Conservation (phyloP, 2,888 invertebrate genomes). For the Zootermopsis nevadensis region DNA sequence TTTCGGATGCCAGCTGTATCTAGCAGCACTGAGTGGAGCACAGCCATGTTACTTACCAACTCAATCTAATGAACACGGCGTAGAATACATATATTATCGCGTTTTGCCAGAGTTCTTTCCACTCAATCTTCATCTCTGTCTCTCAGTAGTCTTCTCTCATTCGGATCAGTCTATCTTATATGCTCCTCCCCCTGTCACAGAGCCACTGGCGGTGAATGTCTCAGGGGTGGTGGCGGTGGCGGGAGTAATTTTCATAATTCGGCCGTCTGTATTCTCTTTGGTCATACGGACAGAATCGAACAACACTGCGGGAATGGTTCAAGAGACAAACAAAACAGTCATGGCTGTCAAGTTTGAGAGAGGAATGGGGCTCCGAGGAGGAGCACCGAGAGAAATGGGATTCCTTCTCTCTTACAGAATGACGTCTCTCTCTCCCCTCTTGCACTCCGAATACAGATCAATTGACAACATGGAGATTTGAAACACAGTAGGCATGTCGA, state of each 20-base stretch:
- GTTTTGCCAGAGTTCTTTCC: not conserved
- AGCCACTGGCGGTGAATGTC: conserved; percentile 11
- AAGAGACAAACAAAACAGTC: conserved; percentile 53
- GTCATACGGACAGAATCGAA: conserved; percentile 55
- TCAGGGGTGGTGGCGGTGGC: conserved; percentile 55
- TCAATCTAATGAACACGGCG: conserved; percentile 3
- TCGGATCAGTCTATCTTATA: conserved; percentile 20
- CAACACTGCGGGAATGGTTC: conserved; percentile 41
- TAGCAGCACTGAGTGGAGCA: no score
- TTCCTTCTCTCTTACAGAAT: conserved; percentile 10
- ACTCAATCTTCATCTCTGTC: conserved; percentile 8
- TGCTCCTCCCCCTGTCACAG: conserved; percentile 29
- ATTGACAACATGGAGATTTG: conserved; percentile 7
- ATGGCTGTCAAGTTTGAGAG: conserved; percentile 30
- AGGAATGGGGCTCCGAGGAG: conserved; percentile 35
- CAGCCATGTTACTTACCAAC: not conserved
- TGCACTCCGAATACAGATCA: not conserved
- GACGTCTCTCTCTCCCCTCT: conserved; percentile 11
- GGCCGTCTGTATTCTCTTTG: conserved; percentile 70
- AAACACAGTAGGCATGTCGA: no score
- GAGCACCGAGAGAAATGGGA: not conserved
- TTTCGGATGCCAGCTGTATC: no score
- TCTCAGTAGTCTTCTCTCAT: not conserved
- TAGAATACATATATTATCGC: not conserved
- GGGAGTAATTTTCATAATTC: conserved; percentile 70